These are phyloP conservation scores for Umimayanthus kanabou DNA, from an alignment of 92 coral and sea anemone genomes.

Conservation along the genomic window DNA sequence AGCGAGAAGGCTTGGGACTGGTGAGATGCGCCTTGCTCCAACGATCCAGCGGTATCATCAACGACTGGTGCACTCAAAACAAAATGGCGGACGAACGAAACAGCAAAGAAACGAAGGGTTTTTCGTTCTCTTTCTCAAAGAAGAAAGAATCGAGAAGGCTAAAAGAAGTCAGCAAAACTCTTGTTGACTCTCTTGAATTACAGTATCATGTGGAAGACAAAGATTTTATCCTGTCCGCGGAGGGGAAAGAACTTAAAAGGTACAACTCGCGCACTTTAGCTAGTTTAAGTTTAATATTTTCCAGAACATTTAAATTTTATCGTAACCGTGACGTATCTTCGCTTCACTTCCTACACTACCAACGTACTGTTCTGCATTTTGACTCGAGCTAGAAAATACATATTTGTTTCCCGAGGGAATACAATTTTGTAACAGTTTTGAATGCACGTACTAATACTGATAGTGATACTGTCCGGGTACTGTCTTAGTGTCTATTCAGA, in stretches of 20 bases:
- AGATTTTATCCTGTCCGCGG: constrained; percentile 90
- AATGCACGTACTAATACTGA: no score
- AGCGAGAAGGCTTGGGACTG: background rate
- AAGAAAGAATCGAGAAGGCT: constrained; percentile 46
- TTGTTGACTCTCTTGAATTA: constrained; percentile 2
- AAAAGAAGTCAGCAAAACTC: constrained; percentile 32
- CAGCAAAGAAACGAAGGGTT: constrained; percentile 28
- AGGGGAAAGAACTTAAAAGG: constrained; percentile 88
- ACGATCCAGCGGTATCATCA: constrained; percentile 3
- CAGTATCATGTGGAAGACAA: constrained; percentile 51
- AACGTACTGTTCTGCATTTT: no score
- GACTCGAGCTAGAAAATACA: no score
- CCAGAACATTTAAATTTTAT: no score
- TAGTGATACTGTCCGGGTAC: no score
- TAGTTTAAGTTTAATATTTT: background rate
- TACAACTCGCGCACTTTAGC: background rate
- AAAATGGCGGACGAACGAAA: constrained; percentile 47
- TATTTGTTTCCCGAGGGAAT: no score
- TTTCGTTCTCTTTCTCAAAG: constrained; percentile 61
- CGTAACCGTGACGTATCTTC: no score
- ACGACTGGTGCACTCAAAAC: background rate
- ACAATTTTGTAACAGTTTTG: no score
- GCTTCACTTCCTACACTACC: no score
- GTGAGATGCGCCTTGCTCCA: background rate
- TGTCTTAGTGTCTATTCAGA: no score